Conservation (phyloP, 2,888 invertebrate genomes). For the Chirona hameri region DNA sequence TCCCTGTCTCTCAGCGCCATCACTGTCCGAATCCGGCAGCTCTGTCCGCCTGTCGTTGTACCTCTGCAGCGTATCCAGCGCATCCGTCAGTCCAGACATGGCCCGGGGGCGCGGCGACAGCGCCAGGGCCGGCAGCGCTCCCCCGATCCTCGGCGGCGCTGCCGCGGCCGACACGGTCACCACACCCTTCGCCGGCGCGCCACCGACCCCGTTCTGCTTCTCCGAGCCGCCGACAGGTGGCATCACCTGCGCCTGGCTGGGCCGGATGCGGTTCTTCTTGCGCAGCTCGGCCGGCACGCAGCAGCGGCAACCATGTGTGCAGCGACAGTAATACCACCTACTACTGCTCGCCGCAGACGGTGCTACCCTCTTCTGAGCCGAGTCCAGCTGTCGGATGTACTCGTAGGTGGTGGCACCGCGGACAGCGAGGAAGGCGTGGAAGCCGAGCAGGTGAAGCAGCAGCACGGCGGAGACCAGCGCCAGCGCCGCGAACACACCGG, state of each 20-base stretch:
- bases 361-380: background rate
- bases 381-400: constrained; percentile 60
- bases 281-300: background rate
- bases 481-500: constrained; percentile 48
- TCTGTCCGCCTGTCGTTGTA: background rate
- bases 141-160: constrained; percentile 33
- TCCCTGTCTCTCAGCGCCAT: no score
- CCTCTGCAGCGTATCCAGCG: constrained; percentile 36
- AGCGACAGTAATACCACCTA: background rate
- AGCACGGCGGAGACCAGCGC: constrained; percentile 73
- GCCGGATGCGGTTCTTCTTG: constrained; percentile 37
- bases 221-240: constrained; percentile 36
- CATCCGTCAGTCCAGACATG: constrained; percentile 33
- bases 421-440: constrained; percentile 80
- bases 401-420: constrained; percentile 86
- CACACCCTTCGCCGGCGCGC: constrained; percentile 28
- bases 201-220: constrained; percentile 38
- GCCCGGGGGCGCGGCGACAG: constrained; percentile 34
- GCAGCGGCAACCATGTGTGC: background rate
- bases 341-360: background rate
- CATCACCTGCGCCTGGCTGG: constrained; percentile 34
- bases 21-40: constrained; percentile 8
- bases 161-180: constrained; percentile 32
- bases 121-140: constrained; percentile 25
- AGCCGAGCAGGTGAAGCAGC: constrained; percentile 77